Evolutionary conservation across 1,140 invertebrate genomes (phyloP).

Genomic region (Zaprionus lachaisei): DNA sequence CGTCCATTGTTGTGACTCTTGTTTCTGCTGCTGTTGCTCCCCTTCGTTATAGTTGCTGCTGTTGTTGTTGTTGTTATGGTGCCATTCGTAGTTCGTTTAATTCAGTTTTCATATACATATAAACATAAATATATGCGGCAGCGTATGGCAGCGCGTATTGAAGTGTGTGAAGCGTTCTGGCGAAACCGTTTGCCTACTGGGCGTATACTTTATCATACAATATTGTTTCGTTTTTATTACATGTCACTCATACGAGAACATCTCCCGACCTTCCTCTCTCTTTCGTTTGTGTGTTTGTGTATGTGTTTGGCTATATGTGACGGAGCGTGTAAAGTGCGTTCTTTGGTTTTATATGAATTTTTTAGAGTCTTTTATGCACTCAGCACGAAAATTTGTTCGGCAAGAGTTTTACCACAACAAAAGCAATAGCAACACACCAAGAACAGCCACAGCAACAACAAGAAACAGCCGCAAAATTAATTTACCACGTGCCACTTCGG

Average conservation of each 20-base stretch:
- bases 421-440: constrained; percentile 23
- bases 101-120: constrained; percentile 80
- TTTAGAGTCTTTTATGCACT: constrained; percentile 82
- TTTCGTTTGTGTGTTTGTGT: constrained; percentile 46
- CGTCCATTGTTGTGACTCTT: constrained; percentile 49
- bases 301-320: constrained; percentile 19
- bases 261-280: constrained; percentile 33
- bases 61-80: constrained; percentile 68
- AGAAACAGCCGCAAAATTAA: constrained; percentile 41
- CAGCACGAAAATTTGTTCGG: constrained; percentile 78
- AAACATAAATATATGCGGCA: constrained; percentile 19
- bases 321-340: constrained; percentile 80
- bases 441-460: constrained; percentile 51
- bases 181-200: constrained; percentile 71
- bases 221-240: constrained; percentile 82
- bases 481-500: constrained; percentile 57
- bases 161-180: constrained; percentile 27
- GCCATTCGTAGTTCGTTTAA: constrained; percentile 81
- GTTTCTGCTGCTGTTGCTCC: constrained; percentile 18
- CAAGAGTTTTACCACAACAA: constrained; percentile 71
- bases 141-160: constrained; percentile 23
- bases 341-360: constrained; percentile 82
- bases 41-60: constrained; percentile 18
- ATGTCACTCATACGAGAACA: constrained; percentile 77
- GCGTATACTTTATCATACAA: constrained; percentile 83